phyloP scores from a whole-genome alignment of 2,797 vertebrate genomes.

The Austrolebias charrua region DNA sequence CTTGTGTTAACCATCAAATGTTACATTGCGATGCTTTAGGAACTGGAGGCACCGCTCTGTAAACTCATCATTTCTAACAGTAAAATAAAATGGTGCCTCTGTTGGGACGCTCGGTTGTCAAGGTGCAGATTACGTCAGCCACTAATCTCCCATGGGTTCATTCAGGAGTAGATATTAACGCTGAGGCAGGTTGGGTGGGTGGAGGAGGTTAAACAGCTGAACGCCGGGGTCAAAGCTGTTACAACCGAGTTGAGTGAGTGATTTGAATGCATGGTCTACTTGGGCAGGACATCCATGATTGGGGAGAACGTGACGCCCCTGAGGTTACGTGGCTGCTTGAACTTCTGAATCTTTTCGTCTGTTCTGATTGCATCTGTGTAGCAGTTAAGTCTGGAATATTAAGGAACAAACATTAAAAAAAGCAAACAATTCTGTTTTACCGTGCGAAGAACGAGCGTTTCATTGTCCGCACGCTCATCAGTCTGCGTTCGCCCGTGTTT shows the following conservation, averaged over 20 bases:
- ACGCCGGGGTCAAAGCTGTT: slow-evolving; percentile 3
- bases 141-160: neutral
- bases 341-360: neutral
- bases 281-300: neutral
- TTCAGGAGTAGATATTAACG: slow-evolving; percentile 14
- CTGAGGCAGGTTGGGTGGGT: neutral
- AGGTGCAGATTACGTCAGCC: neutral
- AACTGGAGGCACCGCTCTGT: too few relatives aligned
- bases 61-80: neutral
- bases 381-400: neutral
- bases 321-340: rapidly evolving
- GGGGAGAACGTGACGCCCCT: neutral
- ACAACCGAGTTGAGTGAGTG: neutral
- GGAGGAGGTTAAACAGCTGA: slow-evolving; percentile 19
- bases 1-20: too few relatives aligned
- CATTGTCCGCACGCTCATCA: neutral
- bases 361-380: neutral
- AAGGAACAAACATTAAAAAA: too few relatives aligned
- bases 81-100: neutral
- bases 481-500: neutral
- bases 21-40: too few relatives aligned
- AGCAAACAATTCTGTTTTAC: neutral
- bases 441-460: neutral
- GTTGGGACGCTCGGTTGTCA: too few relatives aligned
- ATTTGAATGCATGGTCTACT: slow-evolving; percentile 16